Percentiles rank a stretch among this genome's conserved stretches.
Conservation (phyloP, 2,888 invertebrate genomes). For the Polia nebulosa region DNA sequence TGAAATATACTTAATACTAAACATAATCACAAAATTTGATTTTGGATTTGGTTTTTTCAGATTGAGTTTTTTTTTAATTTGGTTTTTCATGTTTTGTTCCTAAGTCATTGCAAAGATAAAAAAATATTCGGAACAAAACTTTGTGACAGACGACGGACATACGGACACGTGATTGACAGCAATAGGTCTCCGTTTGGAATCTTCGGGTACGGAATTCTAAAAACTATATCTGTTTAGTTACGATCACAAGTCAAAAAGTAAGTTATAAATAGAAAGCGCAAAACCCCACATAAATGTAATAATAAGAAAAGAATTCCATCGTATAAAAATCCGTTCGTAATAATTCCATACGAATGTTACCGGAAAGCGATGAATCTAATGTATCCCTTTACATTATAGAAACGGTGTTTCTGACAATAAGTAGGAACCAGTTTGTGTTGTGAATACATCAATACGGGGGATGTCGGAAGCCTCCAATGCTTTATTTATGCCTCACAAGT, state of each 20-base stretch:
- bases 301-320: constrained; percentile 38
- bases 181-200: too few relatives aligned
- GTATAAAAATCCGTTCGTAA: constrained; percentile 25
- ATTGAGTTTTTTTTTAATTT: too few relatives aligned
- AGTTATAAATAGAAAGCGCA: constrained; percentile 25
- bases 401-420: constrained; percentile 78
- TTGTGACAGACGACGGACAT: too few relatives aligned
- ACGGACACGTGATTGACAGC: too few relatives aligned
- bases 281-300: constrained; percentile 13
- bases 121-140: too few relatives aligned
- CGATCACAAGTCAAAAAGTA: constrained; percentile 18
- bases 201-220: too few relatives aligned
- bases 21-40: too few relatives aligned
- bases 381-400: constrained; percentile 69
- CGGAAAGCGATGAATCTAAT: constrained; percentile 70
- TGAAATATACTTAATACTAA: too few relatives aligned
- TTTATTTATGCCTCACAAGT: constrained; percentile 83
- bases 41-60: too few relatives aligned
- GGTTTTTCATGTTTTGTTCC: too few relatives aligned
- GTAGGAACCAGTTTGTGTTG: constrained; percentile 77
- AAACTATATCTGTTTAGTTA: too few relatives aligned
- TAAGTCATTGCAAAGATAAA: too few relatives aligned
- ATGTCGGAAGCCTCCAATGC: constrained; percentile 82
- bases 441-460: constrained; percentile 83
- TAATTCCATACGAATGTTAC: constrained; percentile 47